Base-by-base conservation (phyloP, 2,113 vertebrate genomes). In the Xiphias gladius region DNA sequence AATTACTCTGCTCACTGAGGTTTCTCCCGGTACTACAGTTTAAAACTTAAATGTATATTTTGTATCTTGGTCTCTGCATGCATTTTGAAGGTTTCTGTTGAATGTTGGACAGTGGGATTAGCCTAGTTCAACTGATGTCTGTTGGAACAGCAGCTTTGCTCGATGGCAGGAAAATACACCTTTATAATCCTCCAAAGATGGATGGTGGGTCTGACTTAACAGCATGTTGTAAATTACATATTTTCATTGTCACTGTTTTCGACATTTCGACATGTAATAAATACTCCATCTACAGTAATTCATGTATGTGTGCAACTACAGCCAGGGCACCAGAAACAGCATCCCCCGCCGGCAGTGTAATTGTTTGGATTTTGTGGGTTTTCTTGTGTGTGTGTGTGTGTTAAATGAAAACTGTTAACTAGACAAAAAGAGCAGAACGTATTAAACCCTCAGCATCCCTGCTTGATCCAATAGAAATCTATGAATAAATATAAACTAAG, bases 101-200 rank as follows among this genome's bases (percentile, higher is more conserved):
- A 57, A 57, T 7, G 7, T 11, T 32, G 26, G 68, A 63, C 26
- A 32, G 82, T n/a, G 46, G 64, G 55, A 79, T 68, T 52, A 59
- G 30, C 77, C 62, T 35, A 58, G 67, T 73, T 73, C 68, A 58
- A 58, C 2, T 57, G 5, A 28, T 41, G 30, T 39, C 48, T 64
- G 9, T 39, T 5, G 30, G 22, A 70, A 37, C 28, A 9, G 26
- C 65, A 59, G 50, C 39, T 63, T 69, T 22, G 22, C 39, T 72
- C 26, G 13, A 22, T 28, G 48, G 35, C 30, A 66, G 28, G 63
- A 26, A 62, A 73, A 61, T 26, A 39, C 24, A 20, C 16, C 4
- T 64, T 63, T 19, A 28, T 37, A 62, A 28, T 69, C 24, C 35
- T 68, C n/a, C 30, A 32, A 24, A 62, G 17, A 39, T 5, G 22